Evolutionary conservation across 2,797 vertebrate species (phyloP).

Genomic region (Melanotaenia parkinsoni): DNA sequence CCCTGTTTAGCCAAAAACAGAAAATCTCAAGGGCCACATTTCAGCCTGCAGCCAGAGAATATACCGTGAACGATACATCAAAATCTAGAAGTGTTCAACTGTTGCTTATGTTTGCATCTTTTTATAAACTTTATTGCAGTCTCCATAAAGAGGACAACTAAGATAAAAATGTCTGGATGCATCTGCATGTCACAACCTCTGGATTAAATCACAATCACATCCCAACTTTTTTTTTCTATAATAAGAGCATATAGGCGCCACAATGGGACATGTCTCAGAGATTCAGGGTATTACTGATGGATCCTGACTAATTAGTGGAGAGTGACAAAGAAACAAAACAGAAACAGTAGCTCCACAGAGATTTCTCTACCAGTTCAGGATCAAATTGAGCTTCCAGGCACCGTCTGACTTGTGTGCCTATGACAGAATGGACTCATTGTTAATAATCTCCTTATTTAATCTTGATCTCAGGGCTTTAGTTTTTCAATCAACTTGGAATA

Average conservation of each 20-base stretch:
- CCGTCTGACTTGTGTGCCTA: conserved; percentile 71
- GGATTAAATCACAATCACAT: conserved; percentile 76
- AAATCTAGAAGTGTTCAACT: conserved; percentile 23
- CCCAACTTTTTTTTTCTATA: conserved; percentile 48
- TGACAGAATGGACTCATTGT: conserved; percentile 76
- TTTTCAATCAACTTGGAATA: conserved; percentile 82
- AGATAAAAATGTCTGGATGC: too few species aligned
- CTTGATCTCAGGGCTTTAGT: conserved; percentile 80
- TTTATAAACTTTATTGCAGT: conserved; percentile 15
- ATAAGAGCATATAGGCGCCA: conserved; percentile 73
- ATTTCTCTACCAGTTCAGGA: conserved; percentile 73
- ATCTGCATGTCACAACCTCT: conserved; percentile 54
- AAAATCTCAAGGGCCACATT: conserved; percentile 46
- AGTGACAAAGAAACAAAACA: conserved; percentile 43
- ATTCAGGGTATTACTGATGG: conserved; percentile 71
- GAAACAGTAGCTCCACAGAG: conserved; percentile 61
- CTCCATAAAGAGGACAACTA: conserved; percentile 16
- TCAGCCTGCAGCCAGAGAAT: conserved; percentile 36
- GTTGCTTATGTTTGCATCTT: conserved; percentile 30
- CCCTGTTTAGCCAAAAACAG: conserved; percentile 45
- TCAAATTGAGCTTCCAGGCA: conserved; percentile 69
- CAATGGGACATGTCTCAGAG: conserved; percentile 69
- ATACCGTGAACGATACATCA: conserved; percentile 32
- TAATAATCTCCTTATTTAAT: conserved; percentile 83
- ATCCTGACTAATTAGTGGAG: conserved; percentile 78